Base-by-base conservation (phyloP, 1,140 invertebrate genomes). In the Neotoxoptera formosana region DNA sequence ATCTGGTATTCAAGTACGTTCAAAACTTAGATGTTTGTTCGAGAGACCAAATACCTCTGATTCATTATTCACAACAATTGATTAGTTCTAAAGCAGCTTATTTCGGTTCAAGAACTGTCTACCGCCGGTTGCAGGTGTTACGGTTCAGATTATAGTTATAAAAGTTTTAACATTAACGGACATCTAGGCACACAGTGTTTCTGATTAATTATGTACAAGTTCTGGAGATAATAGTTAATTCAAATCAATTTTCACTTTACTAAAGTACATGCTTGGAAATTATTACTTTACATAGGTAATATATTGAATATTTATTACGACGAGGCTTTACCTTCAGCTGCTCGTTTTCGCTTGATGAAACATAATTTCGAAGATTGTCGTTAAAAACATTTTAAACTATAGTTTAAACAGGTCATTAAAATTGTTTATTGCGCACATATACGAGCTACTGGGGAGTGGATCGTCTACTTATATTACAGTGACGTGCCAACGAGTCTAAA, bases 51-150 rank as follows among this genome's bases (percentile, higher is more conserved):
- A 84, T 84, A 41, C 36, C 41, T 84, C 83, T 84, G 36, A 41
- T 84, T 84, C 83, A 84, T 84, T 41, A 84, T 84, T 84, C 41
- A 84, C 83, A 84, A 45, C 83, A 84, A 84, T 84, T 84, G 36
- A 41, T 45, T 45, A 84, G 36, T 84, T 84, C 23, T 11, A 84
- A 84, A 84, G 83, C 83, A 84, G 83, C 83, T 84, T 84, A 84
- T 84, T 84, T 84, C 30, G 83, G 83, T 84, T 84, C 83, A 45
- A 84, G 83, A 84, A 45, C 23, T 45, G 36, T 84, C 83, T 84
- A 84, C 36, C 30, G 60, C 30, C 30, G 60, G 60, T n/a, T 67
- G 30, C 41, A 84, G 41, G 41, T 84, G 83, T 84, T 84, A 84
- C 23, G 41, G 83, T 84, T 84, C 83, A 41, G 36, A 84, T 41